These are phyloP conservation scores for Cerastis leucographa DNA, from an alignment of 2,888 invertebrate species.

Conservation along the genomic window DNA sequence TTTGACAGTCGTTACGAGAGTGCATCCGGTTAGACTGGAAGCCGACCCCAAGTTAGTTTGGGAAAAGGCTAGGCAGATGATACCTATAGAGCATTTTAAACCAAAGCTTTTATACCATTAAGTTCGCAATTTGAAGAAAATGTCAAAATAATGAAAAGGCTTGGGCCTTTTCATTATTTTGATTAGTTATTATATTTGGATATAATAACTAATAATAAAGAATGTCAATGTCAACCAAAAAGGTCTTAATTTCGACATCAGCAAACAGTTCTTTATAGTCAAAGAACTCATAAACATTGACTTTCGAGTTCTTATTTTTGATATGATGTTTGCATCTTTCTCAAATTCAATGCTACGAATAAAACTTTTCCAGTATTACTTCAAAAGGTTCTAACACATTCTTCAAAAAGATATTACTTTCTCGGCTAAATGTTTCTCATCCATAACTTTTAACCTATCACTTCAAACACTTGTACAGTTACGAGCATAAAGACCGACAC, in stretches of 20 bases:
- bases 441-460: slow-evolving; percentile 29
- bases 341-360: slow-evolving; percentile 5
- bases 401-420: slow-evolving; percentile 46
- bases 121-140: too few species aligned
- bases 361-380: slow-evolving; percentile 3
- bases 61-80: too few species aligned
- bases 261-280: neutral
- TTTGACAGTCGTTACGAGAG: too few species aligned
- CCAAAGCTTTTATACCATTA: too few species aligned
- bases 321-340: neutral
- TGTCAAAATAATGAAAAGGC: too few species aligned
- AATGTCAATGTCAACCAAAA: neutral
- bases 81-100: too few species aligned
- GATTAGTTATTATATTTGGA: too few species aligned
- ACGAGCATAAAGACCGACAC: neutral
- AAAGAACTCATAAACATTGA: slow-evolving; percentile 19
- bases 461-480: slow-evolving; percentile 26
- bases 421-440: slow-evolving; percentile 32
- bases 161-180: too few species aligned
- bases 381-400: slow-evolving; percentile 28
- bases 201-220: too few species aligned
- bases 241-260: slow-evolving; percentile 21
- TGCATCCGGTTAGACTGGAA: too few species aligned
- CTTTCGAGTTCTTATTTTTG: neutral
- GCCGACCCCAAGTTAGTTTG: too few species aligned